Percentiles rank a stretch among this genome's conserved stretches.
These are phyloP conservation scores for Psephotus haematonotus DNA, from an alignment of 2,113 vertebrate species.

Conservation along the genomic window DNA sequence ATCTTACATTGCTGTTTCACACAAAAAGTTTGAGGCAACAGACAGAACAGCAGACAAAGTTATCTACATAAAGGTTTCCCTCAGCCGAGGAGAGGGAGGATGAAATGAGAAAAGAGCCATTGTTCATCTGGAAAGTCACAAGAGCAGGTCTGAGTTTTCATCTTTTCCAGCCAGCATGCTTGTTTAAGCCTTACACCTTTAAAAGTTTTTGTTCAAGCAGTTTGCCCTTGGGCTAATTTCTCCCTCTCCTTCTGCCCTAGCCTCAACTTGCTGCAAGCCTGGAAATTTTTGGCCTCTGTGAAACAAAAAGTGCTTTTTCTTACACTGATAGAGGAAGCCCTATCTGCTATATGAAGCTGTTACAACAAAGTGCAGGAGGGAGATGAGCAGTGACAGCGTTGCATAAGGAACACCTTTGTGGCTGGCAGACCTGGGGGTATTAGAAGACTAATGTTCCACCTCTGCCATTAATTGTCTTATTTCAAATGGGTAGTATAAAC, in stretches of 20 bases:
- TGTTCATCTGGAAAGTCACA: slow-evolving; percentile 6
- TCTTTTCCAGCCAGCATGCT: background rate
- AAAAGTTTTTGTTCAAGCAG: slow-evolving; percentile 9
- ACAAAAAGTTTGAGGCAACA: slow-evolving; percentile 7
- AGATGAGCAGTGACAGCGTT: background rate
- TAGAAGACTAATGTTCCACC: background rate
- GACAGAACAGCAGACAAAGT: slow-evolving; percentile 27
- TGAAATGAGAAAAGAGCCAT: background rate
- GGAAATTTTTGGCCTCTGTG: background rate
- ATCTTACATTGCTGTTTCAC: slow-evolving; percentile 29
- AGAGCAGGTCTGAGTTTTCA: background rate
- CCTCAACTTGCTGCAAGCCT: slow-evolving; percentile 7
- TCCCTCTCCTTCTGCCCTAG: background rate
- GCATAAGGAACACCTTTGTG: background rate
- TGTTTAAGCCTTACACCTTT: slow-evolving; percentile 26
- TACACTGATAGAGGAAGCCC: background rate
- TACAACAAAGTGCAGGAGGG: background rate
- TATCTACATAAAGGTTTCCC: background rate
- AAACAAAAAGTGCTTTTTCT: slow-evolving; percentile 10
- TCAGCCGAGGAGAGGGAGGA: background rate
- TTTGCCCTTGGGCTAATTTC: slow-evolving; percentile 33
- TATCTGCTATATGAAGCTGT: background rate
- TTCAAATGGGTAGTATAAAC: background rate
- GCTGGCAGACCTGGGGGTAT: background rate
- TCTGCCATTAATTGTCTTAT: background rate